Percentiles rank a stretch among this genome's conserved stretches.
Evolutionary conservation across 1,140 invertebrate genomes (phyloP).

Genomic region (Triops longicaudatus): DNA sequence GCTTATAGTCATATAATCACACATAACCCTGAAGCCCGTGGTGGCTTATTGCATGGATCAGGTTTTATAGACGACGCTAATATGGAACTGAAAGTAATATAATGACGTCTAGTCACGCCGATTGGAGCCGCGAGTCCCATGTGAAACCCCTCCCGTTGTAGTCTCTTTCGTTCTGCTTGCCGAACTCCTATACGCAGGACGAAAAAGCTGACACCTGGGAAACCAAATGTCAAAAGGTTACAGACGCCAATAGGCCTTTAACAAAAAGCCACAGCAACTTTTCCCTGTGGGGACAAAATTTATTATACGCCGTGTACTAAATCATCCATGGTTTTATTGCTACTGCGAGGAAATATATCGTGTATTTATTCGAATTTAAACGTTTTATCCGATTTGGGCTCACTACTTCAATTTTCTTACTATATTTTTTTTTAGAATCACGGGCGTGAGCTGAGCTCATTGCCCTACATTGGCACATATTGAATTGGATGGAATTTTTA

Average conservation of each 20-base stretch:
- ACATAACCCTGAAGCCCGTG: neutral
- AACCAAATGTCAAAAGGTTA: constrained; percentile 4
- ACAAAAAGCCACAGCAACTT: neutral
- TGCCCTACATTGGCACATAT: too few species aligned
- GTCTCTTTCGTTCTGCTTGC: neutral
- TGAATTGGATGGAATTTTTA: too few species aligned
- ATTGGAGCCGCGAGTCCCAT: neutral
- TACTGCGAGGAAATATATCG: too few species aligned
- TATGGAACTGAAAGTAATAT: constrained; percentile 3
- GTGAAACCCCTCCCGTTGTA: constrained; percentile 4
- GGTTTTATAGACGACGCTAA: constrained; percentile 11
- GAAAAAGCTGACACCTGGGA: neutral
- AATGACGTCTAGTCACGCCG: constrained; percentile 10
- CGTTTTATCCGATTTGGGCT: too few species aligned
- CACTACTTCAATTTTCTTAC: too few species aligned
- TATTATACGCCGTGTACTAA: too few species aligned
- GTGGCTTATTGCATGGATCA: neutral
- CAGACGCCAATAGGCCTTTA: neutral
- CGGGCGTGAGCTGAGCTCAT: too few species aligned
- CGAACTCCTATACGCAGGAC: neutral
- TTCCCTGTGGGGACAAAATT: neutral
- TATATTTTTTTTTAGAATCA: too few species aligned
- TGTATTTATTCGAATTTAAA: too few species aligned
- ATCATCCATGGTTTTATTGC: too few species aligned
- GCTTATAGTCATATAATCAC: neutral